phyloP scores from a whole-genome alignment of 2,113 vertebrate genomes.

The Bombycilla garrulus region DNA sequence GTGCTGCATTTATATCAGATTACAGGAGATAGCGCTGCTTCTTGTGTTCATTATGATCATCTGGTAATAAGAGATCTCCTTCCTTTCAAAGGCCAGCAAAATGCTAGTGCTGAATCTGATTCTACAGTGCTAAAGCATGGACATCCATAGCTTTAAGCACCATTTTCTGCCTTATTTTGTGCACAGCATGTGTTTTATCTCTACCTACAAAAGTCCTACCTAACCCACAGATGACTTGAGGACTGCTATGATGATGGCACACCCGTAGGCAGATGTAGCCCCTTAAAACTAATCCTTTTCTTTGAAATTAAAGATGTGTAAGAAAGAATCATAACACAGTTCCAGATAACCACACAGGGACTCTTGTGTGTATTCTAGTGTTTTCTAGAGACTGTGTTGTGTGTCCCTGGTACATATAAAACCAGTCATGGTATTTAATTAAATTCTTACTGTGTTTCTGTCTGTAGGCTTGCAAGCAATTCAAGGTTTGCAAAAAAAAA shows the following conservation, averaged over 20 bases:
- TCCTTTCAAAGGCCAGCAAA: background rate
- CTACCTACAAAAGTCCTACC: background rate
- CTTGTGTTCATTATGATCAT: background rate
- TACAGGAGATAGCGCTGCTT: background rate
- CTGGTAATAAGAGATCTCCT: background rate
- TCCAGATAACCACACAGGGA: background rate
- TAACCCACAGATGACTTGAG: background rate
- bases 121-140: background rate
- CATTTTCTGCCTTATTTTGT: background rate
- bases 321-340: background rate
- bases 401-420: background rate
- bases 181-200: background rate
- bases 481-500: background rate
- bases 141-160: background rate
- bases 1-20: background rate
- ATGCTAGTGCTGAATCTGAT: background rate
- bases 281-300: background rate
- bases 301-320: background rate
- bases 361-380: background rate
- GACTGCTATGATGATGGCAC: background rate
- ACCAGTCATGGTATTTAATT: background rate
- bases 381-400: background rate
- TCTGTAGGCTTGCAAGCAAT: background rate
- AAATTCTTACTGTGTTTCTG: background rate
- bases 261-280: background rate